phyloP scores from a whole-genome alignment of 2,888 invertebrate genomes.

The Eustalomyia histrio region DNA sequence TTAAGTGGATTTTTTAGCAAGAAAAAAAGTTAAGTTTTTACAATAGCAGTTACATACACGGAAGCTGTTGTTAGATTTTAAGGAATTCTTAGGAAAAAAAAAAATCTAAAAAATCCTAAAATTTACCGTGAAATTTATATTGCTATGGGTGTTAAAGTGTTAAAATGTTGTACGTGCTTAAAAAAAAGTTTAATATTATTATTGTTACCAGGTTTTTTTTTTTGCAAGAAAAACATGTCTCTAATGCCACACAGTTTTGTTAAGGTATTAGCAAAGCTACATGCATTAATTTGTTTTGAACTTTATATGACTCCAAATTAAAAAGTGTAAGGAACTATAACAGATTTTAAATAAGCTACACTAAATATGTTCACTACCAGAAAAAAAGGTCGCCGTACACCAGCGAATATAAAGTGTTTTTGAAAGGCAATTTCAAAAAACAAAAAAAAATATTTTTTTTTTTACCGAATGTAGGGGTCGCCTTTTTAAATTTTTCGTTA shows the following conservation, averaged over 20 bases:
- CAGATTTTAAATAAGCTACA: too few species aligned
- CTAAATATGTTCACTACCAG: too few species aligned
- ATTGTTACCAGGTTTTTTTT: neutral
- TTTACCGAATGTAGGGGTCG: too few species aligned
- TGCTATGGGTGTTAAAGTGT: neutral
- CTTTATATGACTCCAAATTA: neutral
- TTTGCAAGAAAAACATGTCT: neutral
- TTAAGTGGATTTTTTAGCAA: neutral
- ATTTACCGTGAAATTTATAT: neutral
- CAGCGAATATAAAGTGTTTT: too few species aligned
- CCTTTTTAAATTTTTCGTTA: too few species aligned
- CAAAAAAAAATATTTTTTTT: too few species aligned
- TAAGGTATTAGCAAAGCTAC: neutral
- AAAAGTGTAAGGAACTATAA: too few species aligned
- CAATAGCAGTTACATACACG: slow-evolving; percentile 1
- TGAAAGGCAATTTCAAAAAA: too few species aligned
- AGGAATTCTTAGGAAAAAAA: too few species aligned
- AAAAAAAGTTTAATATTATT: neutral
- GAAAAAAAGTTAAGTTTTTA: neutral
- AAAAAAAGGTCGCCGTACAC: too few species aligned
- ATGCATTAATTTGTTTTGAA: neutral
- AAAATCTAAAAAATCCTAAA: too few species aligned
- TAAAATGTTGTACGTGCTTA: slow-evolving; percentile 10
- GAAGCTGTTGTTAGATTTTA: neutral
- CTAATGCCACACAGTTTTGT: too few species aligned